phyloP scores from a whole-genome alignment of 2,113 vertebrate species.

The Anhinga rufa region DNA sequence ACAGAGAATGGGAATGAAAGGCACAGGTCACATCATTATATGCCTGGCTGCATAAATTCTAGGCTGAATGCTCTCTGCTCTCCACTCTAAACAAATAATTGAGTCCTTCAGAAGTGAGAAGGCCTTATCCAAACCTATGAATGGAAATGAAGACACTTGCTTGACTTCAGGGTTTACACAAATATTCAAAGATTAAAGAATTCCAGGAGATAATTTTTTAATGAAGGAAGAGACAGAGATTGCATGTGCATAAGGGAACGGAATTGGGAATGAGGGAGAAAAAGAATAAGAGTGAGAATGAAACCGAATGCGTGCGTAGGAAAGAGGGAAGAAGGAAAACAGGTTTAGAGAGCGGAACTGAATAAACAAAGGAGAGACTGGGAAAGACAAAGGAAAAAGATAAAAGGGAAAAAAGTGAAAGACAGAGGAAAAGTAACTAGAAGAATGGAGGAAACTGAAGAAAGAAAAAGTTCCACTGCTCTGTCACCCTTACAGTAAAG shows the following conservation, averaged over 20 bases:
- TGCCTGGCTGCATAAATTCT: background rate
- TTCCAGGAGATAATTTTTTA: background rate
- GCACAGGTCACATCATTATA: background rate
- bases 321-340: background rate
- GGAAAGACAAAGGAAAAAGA: background rate
- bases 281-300: background rate
- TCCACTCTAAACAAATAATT: background rate
- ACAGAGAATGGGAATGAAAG: background rate
- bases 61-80: background rate
- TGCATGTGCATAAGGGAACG: background rate
- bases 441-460: background rate
- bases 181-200: background rate
- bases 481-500: no score
- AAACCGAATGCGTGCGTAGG: background rate
- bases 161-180: background rate
- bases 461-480: background rate
- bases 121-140: background rate
- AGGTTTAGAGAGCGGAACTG: background rate
- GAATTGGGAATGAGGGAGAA: background rate
- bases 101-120: background rate
- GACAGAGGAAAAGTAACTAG: background rate
- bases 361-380: background rate
- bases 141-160: background rate
- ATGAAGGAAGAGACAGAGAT: background rate
- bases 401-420: background rate